A percentile compares a stretch with the other conserved stretches of the same genome.
phyloP scores from a whole-genome alignment of 2,888 invertebrate genomes.

The Hedya salicella region DNA sequence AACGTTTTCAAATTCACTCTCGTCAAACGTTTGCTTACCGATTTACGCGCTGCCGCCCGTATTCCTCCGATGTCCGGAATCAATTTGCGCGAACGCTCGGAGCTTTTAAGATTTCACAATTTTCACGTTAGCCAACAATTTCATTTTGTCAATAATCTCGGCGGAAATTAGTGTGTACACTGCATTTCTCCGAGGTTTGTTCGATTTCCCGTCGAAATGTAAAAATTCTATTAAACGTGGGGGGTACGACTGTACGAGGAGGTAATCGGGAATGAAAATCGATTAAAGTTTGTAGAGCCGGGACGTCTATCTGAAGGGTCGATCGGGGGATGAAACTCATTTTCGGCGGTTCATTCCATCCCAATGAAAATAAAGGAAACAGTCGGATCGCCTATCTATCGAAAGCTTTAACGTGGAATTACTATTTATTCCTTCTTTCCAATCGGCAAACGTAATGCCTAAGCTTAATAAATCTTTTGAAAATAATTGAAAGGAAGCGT shows the following conservation, averaged over 20 bases:
- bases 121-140: slow-evolving; percentile 68
- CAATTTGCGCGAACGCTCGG: slow-evolving; percentile 74
- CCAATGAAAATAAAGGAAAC: slow-evolving; percentile 59
- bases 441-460: slow-evolving; percentile 26
- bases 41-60: slow-evolving; percentile 62
- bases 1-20: slow-evolving; percentile 76
- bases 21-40: slow-evolving; percentile 74
- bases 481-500: slow-evolving; percentile 23
- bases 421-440: slow-evolving; percentile 18
- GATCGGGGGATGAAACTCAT: slow-evolving; percentile 64
- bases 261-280: slow-evolving; percentile 63
- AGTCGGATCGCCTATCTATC: slow-evolving; percentile 47
- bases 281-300: slow-evolving; percentile 65
- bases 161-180: slow-evolving; percentile 81
- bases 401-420: slow-evolving; percentile 38
- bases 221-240: slow-evolving; percentile 66
- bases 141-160: slow-evolving; percentile 52
- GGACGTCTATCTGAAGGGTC: slow-evolving; percentile 56
- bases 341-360: slow-evolving; percentile 56
- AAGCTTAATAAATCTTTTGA: slow-evolving; percentile 18
- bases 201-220: slow-evolving; percentile 61
- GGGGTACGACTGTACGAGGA: slow-evolving; percentile 43
- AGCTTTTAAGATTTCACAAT: slow-evolving; percentile 74
- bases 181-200: slow-evolving; percentile 63
- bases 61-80: slow-evolving; percentile 73